Conservation (phyloP, 1,140 invertebrate species). For the Pygmarrhopalites habei region DNA sequence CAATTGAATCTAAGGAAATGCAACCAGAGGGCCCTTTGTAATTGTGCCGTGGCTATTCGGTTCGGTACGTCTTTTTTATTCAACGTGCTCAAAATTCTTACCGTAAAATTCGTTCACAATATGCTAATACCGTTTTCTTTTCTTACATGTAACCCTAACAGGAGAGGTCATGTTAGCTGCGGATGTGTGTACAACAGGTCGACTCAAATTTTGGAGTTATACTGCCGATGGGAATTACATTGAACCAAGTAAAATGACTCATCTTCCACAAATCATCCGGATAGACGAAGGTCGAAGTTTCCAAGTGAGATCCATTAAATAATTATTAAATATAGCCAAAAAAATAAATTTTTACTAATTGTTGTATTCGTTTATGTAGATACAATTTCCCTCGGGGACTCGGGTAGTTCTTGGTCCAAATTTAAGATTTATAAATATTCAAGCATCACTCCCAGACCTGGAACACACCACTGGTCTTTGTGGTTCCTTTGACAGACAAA, state of each 20-base stretch:
- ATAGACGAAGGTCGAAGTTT: slow-evolving; percentile 40
- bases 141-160: no score
- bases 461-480: slow-evolving; percentile 36
- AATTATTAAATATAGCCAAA: no score
- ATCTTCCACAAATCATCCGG: slow-evolving; percentile 38
- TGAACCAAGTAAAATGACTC: slow-evolving; percentile 28
- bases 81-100: no score
- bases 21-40: slow-evolving; percentile 33
- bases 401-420: slow-evolving; percentile 37
- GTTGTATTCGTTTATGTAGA: slow-evolving; percentile 21
- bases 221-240: slow-evolving; percentile 30
- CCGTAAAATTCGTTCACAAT: no score
- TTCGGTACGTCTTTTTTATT: no score
- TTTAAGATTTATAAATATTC: slow-evolving; percentile 33
- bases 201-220: slow-evolving; percentile 38
- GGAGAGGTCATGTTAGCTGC: slow-evolving; percentile 35
- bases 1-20: slow-evolving; percentile 37
- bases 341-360: no score
- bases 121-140: no score
- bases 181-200: slow-evolving; percentile 36
- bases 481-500: slow-evolving; percentile 35
- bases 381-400: slow-evolving; percentile 38
- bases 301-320: slow-evolving; percentile 24
- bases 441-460: slow-evolving; percentile 36
- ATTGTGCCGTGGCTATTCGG: slow-evolving; percentile 37